Conservation (phyloP, 2,797 vertebrate genomes). For the Semaprochilodus insignis region DNA sequence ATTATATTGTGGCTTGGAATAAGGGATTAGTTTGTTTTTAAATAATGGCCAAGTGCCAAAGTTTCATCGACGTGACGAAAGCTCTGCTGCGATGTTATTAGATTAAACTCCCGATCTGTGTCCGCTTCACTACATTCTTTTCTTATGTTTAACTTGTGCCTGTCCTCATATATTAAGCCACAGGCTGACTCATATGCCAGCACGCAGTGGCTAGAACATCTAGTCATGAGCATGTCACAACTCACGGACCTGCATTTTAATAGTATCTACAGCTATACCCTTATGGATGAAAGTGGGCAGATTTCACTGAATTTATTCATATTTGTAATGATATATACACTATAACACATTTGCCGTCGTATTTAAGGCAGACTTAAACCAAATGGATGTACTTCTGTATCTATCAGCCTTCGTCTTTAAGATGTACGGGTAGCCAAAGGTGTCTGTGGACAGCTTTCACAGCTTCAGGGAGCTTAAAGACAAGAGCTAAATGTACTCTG, state of each 20-base stretch:
- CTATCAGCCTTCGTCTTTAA: neutral
- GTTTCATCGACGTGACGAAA: constrained; percentile 51
- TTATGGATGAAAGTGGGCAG: neutral
- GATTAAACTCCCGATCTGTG: constrained; percentile 47
- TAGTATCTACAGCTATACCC: neutral
- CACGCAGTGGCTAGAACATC: constrained; percentile 26
- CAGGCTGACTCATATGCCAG: constrained; percentile 24
- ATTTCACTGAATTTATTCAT: constrained; percentile 7
- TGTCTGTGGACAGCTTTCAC: too few species aligned
- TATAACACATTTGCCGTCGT: neutral
- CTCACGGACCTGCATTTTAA: constrained; percentile 31
- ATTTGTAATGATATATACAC: neutral
- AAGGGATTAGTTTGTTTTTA: constrained; percentile 57
- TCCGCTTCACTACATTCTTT: constrained; percentile 28
- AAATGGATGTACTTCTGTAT: neutral
- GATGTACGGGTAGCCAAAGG: neutral
- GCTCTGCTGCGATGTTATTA: constrained; percentile 19
- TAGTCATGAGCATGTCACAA: constrained; percentile 3
- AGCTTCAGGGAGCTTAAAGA: too few species aligned
- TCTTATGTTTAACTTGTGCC: constrained; percentile 32
- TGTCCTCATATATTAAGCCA: constrained; percentile 25
- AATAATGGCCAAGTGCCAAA: constrained; percentile 51
- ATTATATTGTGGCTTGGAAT: constrained; percentile 57
- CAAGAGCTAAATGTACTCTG: neutral
- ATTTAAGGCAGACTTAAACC: neutral